Percentiles rank a stretch among this genome's conserved stretches.
Conservation (phyloP, 2,797 vertebrate genomes). For the Sarcoramphus papa region DNA sequence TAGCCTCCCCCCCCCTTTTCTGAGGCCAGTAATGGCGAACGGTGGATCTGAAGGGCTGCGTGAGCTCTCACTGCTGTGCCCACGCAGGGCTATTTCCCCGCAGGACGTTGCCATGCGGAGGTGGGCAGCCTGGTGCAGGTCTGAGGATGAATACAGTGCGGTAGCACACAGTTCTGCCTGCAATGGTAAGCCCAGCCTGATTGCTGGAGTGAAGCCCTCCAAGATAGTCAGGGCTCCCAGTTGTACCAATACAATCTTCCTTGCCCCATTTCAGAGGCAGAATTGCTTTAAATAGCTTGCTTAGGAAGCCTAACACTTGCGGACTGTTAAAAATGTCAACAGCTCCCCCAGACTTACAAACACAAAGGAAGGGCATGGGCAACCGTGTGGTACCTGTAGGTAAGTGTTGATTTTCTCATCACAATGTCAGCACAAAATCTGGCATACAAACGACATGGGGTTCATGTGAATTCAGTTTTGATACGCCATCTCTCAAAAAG, state of each 20-base stretch:
- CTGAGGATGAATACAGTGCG: fast-evolving
- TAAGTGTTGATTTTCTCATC: neutral
- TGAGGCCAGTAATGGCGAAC: neutral
- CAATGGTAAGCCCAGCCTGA: neutral
- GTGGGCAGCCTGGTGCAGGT: fast-evolving
- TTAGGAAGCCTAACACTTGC: neutral
- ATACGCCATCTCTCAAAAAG: neutral
- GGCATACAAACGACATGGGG: neutral
- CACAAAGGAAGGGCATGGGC: neutral
- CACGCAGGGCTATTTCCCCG: fast-evolving
- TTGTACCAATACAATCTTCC: neutral
- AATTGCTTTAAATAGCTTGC: neutral
- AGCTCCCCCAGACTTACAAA: neutral
- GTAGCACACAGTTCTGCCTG: neutral
- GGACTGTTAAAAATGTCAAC: neutral
- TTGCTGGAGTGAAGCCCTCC: neutral
- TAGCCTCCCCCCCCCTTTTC: neutral
- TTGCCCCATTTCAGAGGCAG: neutral
- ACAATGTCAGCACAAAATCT: neutral
- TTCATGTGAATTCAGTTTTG: neutral
- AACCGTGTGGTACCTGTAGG: neutral
- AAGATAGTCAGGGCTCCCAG: neutral
- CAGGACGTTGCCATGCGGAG: fast-evolving
- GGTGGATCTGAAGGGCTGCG: neutral
- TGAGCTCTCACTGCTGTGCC: neutral